phyloP scores from a whole-genome alignment of 1,140 invertebrate genomes.

The Eulimnadia texana region DNA sequence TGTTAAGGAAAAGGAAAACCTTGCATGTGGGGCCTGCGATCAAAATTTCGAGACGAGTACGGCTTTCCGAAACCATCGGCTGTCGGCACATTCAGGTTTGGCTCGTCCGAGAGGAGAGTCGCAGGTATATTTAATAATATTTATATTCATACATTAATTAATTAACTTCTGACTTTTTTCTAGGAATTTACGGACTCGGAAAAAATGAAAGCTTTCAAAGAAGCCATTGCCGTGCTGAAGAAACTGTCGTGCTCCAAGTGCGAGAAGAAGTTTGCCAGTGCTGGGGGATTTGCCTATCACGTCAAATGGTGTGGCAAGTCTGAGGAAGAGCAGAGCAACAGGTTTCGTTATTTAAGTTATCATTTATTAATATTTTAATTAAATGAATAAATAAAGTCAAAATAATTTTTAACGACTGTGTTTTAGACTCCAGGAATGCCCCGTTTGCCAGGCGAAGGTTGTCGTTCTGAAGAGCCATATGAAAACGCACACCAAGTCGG shows the following conservation, averaged over 20 bases:
- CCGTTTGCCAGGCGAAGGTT: not conserved
- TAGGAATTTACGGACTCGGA: not conserved
- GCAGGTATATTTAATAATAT: not conserved
- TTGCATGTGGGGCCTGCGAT: not conserved
- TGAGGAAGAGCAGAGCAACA: not conserved
- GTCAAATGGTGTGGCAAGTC: not conserved
- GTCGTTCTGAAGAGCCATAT: not conserved
- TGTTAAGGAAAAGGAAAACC: too few species aligned
- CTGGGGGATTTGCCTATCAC: not conserved
- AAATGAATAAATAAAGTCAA: too few species aligned
- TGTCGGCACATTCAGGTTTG: not conserved
- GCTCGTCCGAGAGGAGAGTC: not conserved
- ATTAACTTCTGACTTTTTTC: too few species aligned
- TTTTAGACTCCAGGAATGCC: conserved; percentile 2
- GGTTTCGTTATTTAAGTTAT: too few species aligned
- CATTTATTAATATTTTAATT: too few species aligned
- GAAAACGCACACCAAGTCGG: not conserved
- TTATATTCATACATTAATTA: too few species aligned
- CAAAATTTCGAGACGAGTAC: not conserved
- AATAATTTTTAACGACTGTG: not conserved
- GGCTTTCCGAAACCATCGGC: not conserved
- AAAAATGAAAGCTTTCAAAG: not conserved
- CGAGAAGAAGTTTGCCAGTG: not conserved
- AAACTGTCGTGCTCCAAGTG: not conserved
- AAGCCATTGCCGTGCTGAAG: not conserved